Percentiles rank a stretch among this genome's conserved stretches.
phyloP scores from a whole-genome alignment of 1,140 invertebrate species.

The Diuraphis noxia region DNA sequence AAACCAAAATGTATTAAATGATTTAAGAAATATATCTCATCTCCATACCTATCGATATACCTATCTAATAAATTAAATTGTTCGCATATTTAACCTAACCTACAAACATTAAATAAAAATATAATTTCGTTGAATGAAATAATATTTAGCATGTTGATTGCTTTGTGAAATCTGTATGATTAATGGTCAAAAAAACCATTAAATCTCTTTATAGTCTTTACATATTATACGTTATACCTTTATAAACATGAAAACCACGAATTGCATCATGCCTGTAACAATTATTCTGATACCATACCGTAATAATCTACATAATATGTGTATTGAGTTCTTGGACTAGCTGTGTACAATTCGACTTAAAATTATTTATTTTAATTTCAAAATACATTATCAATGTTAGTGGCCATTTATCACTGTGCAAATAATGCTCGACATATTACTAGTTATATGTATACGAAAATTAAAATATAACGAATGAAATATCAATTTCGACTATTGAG shows the following conservation, averaged over 20 bases:
- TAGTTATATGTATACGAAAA: not conserved
- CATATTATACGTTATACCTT: not conserved
- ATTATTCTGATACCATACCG: not conserved
- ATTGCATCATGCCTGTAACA: not conserved
- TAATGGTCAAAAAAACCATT: not conserved
- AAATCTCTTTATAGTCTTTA: not conserved
- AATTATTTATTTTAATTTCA: not conserved
- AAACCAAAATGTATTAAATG: not conserved
- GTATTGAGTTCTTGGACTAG: not conserved
- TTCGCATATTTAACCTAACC: not conserved
- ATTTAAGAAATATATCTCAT: not conserved
- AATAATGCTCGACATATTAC: not conserved
- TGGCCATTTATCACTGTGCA: not conserved
- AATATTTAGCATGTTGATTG: not conserved
- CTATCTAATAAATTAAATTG: not conserved
- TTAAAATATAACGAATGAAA: not conserved
- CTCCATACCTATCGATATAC: not conserved
- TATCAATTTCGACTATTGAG: not conserved
- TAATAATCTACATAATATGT: not conserved
- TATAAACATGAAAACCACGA: not conserved
- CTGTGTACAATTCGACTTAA: not conserved
- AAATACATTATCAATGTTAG: not conserved
- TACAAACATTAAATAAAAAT: not conserved
- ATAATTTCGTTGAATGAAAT: not conserved
- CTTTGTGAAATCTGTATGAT: constrained; percentile 1